These are phyloP conservation scores for Coremacera marginata DNA, from an alignment of 2,888 invertebrate species.

Conservation along the genomic window DNA sequence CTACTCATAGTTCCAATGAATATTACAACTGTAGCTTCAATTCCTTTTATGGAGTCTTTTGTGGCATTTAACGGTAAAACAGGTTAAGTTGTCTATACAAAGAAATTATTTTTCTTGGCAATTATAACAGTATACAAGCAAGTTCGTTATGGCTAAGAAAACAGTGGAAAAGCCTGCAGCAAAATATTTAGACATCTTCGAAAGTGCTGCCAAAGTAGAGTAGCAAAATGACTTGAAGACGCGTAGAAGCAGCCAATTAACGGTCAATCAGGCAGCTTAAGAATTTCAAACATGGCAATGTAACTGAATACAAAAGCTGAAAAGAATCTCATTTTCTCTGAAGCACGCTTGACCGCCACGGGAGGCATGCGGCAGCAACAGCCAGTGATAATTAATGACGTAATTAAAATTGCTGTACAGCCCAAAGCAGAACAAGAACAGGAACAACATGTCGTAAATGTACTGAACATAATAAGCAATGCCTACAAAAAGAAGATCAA, in stretches of 20 bases:
- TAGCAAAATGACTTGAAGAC: no score
- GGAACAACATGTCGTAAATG: neutral
- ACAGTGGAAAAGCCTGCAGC: neutral
- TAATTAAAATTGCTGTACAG: constrained; percentile 14
- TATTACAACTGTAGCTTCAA: no score
- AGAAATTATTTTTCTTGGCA: no score
- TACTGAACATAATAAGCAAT: neutral
- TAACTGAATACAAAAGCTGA: neutral
- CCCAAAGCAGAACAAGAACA: neutral
- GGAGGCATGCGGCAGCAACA: neutral
- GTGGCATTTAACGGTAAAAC: no score
- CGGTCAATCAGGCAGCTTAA: neutral
- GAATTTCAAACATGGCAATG: neutral
- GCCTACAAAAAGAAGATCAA: no score
- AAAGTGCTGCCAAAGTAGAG: neutral
- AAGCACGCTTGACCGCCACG: neutral
- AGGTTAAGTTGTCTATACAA: no score
- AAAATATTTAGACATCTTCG: neutral
- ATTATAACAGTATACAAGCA: no score
- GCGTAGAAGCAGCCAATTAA: neutral
- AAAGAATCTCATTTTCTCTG: no score
- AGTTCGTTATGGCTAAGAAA: neutral
- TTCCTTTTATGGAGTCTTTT: no score
- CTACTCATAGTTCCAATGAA: no score
- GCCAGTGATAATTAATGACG: constrained; percentile 7